Evolutionary conservation across 2,113 vertebrate species (phyloP).

Genomic region (Rostratula benghalensis): DNA sequence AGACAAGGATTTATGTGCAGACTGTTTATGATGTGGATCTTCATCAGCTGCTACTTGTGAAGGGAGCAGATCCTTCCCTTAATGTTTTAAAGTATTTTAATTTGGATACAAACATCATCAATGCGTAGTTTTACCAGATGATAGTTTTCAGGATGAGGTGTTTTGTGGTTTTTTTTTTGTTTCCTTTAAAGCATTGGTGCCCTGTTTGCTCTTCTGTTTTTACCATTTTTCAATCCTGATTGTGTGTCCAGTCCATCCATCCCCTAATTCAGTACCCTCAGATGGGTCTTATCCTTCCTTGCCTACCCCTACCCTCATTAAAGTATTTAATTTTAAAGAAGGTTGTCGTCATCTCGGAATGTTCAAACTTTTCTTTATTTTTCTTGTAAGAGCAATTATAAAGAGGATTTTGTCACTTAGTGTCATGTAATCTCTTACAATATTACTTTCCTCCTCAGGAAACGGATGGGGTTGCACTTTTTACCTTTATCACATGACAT

Average conservation of each 20-base stretch:
- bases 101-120: not conserved
- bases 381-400: not conserved
- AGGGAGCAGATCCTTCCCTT: not conserved
- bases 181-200: not conserved
- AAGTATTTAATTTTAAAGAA: constrained; percentile 15
- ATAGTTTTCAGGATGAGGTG: not conserved
- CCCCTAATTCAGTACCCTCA: not conserved
- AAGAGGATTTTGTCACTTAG: constrained; percentile 1
- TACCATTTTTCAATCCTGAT: not conserved
- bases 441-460: not conserved
- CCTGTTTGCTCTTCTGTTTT: not conserved
- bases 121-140: not conserved
- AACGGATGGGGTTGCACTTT: not conserved
- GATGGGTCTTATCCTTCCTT: not conserved
- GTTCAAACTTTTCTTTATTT: constrained; percentile 39
- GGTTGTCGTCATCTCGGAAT: not conserved
- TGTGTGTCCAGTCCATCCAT: not conserved
- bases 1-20: not conserved
- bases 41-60: not conserved
- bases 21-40: not conserved
- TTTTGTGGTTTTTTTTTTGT: not conserved
- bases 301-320: not conserved
- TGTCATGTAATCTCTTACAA: constrained; percentile 1
- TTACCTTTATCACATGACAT: not conserved
- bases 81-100: not conserved